Evolutionary conservation across 2,113 vertebrate species (phyloP).

Genomic region (Pan troglodytes): NHGRI_mPanTro3-v2.1_pri NC_072419.2:69550501-69551000

Average conservation of each 20-base stretch:
- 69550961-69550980: background rate
- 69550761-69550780: no score
- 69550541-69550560: no score
- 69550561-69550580: background rate
- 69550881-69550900: background rate
- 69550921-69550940: background rate
- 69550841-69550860: background rate
- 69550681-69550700: background rate
- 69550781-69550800: no score
- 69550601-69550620: background rate
- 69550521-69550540: background rate
- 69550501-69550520: background rate
- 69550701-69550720: background rate
- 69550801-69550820: background rate
- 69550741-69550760: no score
- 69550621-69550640: background rate
- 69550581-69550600: background rate
- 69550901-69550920: background rate
- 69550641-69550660: background rate
- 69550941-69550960: background rate
- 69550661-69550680: rapidly evolving
- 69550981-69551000: background rate
- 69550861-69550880: no score
- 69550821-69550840: no score
- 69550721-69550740: background rate